phyloP scores from a whole-genome alignment of 2,797 vertebrate genomes.

The Oceanodroma leucorhoa region DNA sequence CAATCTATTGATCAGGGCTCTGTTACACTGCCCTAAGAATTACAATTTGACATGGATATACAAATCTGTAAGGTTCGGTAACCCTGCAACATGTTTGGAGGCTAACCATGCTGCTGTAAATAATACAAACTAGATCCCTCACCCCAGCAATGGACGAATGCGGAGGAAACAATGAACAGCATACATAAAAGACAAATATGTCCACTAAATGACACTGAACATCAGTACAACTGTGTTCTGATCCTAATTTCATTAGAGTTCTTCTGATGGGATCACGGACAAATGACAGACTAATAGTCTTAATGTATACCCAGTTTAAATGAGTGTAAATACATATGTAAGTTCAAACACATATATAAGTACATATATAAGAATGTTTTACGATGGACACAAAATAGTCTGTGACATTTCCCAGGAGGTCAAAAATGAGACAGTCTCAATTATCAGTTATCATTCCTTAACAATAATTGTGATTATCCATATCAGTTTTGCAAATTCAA shows the following conservation, averaged over 20 bases:
- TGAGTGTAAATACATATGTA: not conserved
- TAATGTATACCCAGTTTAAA: not conserved
- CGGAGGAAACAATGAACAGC: not conserved
- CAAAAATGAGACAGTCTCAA: not conserved
- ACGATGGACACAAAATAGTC: not conserved
- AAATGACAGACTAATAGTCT: not conserved
- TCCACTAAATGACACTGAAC: not conserved
- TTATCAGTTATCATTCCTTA: not conserved
- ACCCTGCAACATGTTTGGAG: not conserved
- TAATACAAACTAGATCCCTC: not conserved
- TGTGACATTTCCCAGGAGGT: not conserved
- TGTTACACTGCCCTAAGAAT: not conserved
- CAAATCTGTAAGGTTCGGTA: not conserved
- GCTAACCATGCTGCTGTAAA: not conserved
- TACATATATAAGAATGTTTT: not conserved
- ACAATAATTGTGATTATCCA: not conserved
- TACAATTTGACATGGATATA: not conserved
- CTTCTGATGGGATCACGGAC: not conserved
- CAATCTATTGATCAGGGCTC: not conserved
- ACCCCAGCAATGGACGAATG: not conserved
- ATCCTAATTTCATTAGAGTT: not conserved
- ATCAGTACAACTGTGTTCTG: not conserved
- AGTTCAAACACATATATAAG: not conserved
- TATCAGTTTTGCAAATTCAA: not conserved
- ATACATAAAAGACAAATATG: not conserved